Base-by-base conservation (phyloP, 1,140 invertebrate species). In the Drosophila gunungcola region DNA sequence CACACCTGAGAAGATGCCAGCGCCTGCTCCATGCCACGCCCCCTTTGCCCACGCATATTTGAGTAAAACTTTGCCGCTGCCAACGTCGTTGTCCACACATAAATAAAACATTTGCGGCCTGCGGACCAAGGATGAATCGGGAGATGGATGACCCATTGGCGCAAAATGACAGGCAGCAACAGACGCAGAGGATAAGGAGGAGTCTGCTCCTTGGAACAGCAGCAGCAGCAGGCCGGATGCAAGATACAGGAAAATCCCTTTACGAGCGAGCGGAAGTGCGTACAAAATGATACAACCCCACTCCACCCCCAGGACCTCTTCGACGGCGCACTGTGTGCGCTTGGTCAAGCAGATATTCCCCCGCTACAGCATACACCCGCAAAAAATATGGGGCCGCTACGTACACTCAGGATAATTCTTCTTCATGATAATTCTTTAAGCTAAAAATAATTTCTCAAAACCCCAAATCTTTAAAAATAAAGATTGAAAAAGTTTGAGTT, bases 101-200 rank as follows among this genome's bases (percentile, higher is more conserved):
- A 89, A 89, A 89, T 89, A 89, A 89, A 89, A 89, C 85, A 89
- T 89, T 90, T 90, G 84, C 78, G 85, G 85, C 42, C 80, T 78
- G 77, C 80, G 65, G 55, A 72, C 80, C 78, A 72, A 89, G 76
- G 85, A 80, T 79, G 81, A 84, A 89, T 80, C 58, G 73, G 73
- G 78, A 90, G 84, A 89, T 89, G 84, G 84, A 89, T 89, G 84
- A 90, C 85, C 84, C 85, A 90, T 64, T 90, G 85, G 85, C 85
- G 80, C 80, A 89, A 89, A 77, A 89, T 89, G 84, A 89, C 84
- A 89, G 77, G 21, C 64, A 57, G 43, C 41, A 38, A 36, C 41
- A 58, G 25, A 38, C 41, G 25, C 51, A 49, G 25, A 38, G 45
- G 13, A 34, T 57, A 12, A 32, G 60, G 12, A 36, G 38, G 16